Evolutionary conservation across 2,888 invertebrate genomes (phyloP), one percentile per base, ranked within the genome.

Genomic region (Plagiodera versicolora): DNA sequence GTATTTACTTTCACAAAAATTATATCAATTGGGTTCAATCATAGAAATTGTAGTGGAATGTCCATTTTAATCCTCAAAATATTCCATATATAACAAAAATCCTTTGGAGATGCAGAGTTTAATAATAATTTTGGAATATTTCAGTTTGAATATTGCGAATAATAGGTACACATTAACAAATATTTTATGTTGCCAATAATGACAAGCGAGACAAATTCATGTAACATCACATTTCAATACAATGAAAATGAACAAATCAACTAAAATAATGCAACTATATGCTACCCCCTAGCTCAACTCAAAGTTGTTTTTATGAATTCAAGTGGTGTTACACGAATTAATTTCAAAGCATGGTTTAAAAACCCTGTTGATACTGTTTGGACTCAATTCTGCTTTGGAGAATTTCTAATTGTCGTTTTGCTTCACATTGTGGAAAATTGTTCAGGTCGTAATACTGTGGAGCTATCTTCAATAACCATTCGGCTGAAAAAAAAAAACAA

Each of bases 371-470:
- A 81, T 86, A 95, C 68, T 91, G 91, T 77, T 91, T 89, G 16
- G 94, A 90, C 70, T 95, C 94, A 78, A 97, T 83, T 70, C 94
- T 86, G 51, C 89, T 87, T 76, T 94, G 94, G 65, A 98, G 82
- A 68, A 92, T 85, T 83, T 96, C 94, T 66, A 98, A 83, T 77
- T 96, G 95, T 52, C 98, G 83, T 75, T 94, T 91, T 5, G 98
- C 98, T 81, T 99, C 98, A 79, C 99, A 98, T 75, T 91, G 91
- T 0, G 99, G 98, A 85, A 99, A 99, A 82, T 98, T 98, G 76
- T 91, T 89, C 81, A 99, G 85, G 79, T 99, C 99, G 80, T 98
- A 99, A 85, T 99, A 99, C 80, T 97, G 97, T 0, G 98, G 97
- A 0, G 98, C 96, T 65, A 98, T 91, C 78, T 91, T 91, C 18